phyloP scores from a whole-genome alignment of 2,888 invertebrate genomes.

The Himalopsyche tibetana region DNA sequence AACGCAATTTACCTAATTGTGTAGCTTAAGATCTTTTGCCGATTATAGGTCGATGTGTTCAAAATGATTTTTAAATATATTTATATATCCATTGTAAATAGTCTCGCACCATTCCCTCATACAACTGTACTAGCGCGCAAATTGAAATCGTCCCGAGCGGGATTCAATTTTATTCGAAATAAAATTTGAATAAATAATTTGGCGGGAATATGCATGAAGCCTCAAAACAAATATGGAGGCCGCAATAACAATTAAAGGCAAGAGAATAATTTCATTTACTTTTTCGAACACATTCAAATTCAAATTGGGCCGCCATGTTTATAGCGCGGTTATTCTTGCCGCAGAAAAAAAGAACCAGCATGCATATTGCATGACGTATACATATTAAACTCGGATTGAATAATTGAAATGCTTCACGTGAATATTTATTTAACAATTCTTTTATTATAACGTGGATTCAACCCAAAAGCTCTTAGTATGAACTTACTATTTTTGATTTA shows the following conservation, averaged over 20 bases:
- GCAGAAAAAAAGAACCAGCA: neutral
- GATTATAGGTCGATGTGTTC: too few relatives aligned
- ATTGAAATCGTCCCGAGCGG: neutral
- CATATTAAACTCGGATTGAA: conserved; percentile 9
- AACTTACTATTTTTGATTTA: too few relatives aligned
- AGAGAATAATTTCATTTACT: conserved; percentile 15
- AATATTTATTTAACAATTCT: neutral
- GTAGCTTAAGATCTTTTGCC: too few relatives aligned
- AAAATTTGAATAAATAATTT: conserved; percentile 30
- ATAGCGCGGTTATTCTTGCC: conserved; percentile 24
- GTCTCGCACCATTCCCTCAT: neutral
- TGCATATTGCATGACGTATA: conserved; percentile 7
- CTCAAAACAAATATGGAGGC: conserved; percentile 26
- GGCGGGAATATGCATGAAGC: conserved; percentile 30
- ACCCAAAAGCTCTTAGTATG: too few relatives aligned
- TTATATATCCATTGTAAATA: too few relatives aligned
- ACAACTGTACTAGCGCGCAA: neutral
- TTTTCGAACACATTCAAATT: conserved; percentile 21
- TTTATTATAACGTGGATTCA: too few relatives aligned
- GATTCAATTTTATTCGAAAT: conserved; percentile 31
- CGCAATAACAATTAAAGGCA: conserved; percentile 30
- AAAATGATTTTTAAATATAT: too few relatives aligned
- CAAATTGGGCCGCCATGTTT: conserved; percentile 29
- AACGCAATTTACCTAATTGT: too few relatives aligned
- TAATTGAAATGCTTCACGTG: neutral